Evolutionary conservation across 2,113 vertebrate genomes (phyloP).

Genomic region (Tragulus kanchil): DNA sequence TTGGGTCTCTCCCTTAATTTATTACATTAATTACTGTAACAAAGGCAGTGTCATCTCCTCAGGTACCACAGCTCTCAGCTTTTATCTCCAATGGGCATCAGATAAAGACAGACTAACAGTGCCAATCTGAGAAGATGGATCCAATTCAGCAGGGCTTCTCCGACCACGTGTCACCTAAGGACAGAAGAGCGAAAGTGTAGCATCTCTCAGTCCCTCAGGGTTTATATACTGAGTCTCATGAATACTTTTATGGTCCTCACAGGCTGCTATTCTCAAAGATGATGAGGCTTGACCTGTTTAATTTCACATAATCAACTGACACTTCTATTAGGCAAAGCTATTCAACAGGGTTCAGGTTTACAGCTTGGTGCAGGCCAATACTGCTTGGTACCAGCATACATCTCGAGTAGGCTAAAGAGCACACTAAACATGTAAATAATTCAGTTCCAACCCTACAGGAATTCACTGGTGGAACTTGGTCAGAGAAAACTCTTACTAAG

Average conservation of each 20-base stretch:
- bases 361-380: constrained; percentile 12
- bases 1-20: constrained; percentile 74
- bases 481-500: constrained; percentile 41
- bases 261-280: constrained; percentile 56
- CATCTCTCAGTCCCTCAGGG: neutral
- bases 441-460: neutral
- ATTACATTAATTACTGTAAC: constrained; percentile 80
- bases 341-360: constrained; percentile 23
- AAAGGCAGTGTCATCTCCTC: constrained; percentile 73
- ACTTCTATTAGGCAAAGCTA: constrained; percentile 58
- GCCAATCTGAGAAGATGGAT: constrained; percentile 63
- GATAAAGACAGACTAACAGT: constrained; percentile 60
- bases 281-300: constrained; percentile 58
- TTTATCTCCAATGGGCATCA: constrained; percentile 56
- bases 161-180: constrained; percentile 62
- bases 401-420: neutral
- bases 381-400: constrained; percentile 29
- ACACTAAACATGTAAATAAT: constrained; percentile 42
- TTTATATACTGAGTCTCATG: constrained; percentile 47
- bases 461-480: constrained; percentile 13
- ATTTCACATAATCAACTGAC: constrained; percentile 56
- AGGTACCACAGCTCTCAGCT: constrained; percentile 60
- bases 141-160: constrained; percentile 63
- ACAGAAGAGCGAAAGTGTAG: constrained; percentile 29
- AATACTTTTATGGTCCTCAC: constrained; percentile 64